Evolutionary conservation across 2,113 vertebrate genomes (phyloP).

Genomic region (Mastomys coucha): DNA sequence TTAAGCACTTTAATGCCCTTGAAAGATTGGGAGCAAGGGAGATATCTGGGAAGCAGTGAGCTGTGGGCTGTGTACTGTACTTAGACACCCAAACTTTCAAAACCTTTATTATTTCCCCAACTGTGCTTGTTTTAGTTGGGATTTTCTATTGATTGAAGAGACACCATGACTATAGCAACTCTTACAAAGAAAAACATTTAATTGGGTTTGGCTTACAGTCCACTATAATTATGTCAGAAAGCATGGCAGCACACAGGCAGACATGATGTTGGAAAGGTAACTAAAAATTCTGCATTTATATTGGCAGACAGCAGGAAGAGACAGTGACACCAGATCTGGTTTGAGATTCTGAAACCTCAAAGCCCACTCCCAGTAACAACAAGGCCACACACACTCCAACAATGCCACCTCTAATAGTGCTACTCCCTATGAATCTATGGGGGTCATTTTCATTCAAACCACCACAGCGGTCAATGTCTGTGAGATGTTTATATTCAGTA

Average conservation of each 20-base stretch:
- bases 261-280: not conserved
- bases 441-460: not conserved
- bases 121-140: not conserved
- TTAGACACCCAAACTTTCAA: not conserved
- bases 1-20: slow-evolving; percentile 5
- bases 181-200: not conserved
- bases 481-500: slow-evolving; percentile 18
- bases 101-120: slow-evolving; percentile 22
- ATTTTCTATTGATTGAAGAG: not conserved
- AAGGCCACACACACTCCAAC: not conserved
- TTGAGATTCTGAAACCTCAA: not conserved
- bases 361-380: not conserved
- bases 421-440: not conserved
- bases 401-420: not conserved
- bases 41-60: not conserved
- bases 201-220: not conserved
- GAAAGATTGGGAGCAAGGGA: slow-evolving; percentile 11
- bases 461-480: not conserved
- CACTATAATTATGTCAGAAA: not conserved
- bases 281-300: not conserved
- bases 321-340: not conserved
- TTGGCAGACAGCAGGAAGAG: not conserved
- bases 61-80: not conserved
- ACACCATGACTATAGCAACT: not conserved
- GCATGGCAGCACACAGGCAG: not conserved